phyloP scores from a whole-genome alignment of 2,113 vertebrate species.

The Pseudorhombus dupliciocellatus region DNA sequence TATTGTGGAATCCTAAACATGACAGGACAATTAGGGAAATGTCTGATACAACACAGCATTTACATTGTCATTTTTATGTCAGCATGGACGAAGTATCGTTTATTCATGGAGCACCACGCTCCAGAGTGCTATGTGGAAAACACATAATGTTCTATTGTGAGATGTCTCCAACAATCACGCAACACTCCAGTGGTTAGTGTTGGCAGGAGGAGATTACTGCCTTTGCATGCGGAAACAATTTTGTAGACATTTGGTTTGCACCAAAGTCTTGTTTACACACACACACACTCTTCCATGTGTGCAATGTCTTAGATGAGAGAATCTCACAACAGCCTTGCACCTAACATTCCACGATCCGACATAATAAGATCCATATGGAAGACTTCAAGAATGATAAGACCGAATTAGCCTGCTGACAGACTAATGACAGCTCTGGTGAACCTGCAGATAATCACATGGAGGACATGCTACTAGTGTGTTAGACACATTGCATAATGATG shows the following conservation, averaged over 20 bases:
- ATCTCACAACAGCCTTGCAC: constrained; percentile 22
- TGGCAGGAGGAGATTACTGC: constrained; percentile 47
- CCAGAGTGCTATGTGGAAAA: not conserved
- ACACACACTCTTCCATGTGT: not conserved
- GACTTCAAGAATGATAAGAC: constrained; percentile 16
- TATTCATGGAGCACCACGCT: not conserved
- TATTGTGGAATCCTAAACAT: not conserved
- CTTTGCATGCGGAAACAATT: not conserved
- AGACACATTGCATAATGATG: not conserved
- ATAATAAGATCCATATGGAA: constrained; percentile 25
- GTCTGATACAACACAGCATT: not conserved
- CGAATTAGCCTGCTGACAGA: constrained; percentile 27
- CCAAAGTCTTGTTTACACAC: not conserved
- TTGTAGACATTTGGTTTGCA: not conserved
- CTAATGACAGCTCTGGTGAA: constrained; percentile 11
- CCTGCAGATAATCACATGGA: constrained; percentile 6
- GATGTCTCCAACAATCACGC: constrained; percentile 13
- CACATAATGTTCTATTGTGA: constrained; percentile 20
- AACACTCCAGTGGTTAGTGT: not conserved
- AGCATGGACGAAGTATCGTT: not conserved
- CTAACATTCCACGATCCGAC: constrained; percentile 17
- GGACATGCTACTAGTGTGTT: not conserved
- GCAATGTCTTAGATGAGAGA: constrained; percentile 11
- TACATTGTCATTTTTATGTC: not conserved
- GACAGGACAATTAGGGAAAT: not conserved